Percentiles rank a stretch among this genome's conserved stretches.
phyloP scores from a whole-genome alignment of 2,888 invertebrate species.

The Dicranocentrus wangi region DNA sequence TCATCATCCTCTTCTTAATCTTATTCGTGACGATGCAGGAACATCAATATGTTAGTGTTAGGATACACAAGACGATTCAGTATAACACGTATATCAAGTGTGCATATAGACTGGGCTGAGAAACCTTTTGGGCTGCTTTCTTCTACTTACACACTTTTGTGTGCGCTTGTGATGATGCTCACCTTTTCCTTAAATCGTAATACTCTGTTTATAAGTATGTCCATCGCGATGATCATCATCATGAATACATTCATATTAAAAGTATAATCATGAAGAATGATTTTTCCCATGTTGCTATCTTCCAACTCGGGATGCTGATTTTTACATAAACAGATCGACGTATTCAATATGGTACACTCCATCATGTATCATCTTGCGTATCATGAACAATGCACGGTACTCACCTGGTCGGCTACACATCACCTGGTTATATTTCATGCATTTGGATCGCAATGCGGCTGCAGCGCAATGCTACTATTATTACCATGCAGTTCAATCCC shows the following conservation, averaged over 20 bases:
- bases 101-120: too few species aligned
- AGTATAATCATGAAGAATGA: slow-evolving; percentile 19
- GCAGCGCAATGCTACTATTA: not conserved
- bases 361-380: too few species aligned
- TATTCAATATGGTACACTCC: not conserved
- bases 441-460: too few species aligned
- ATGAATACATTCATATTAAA: slow-evolving; percentile 11
- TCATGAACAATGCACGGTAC: too few species aligned
- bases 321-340: slow-evolving; percentile 8
- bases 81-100: not conserved
- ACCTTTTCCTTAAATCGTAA: not conserved
- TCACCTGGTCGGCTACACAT: too few species aligned
- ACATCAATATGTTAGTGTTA: not conserved
- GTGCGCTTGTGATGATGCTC: not conserved
- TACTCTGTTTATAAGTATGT: not conserved
- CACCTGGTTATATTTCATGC: too few species aligned
- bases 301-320: not conserved
- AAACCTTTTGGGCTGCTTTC: not conserved
- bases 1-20: slow-evolving; percentile 1
- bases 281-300: slow-evolving; percentile 17
- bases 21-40: not conserved
- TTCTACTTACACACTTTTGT: not conserved
- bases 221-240: not conserved
- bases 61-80: too few species aligned
- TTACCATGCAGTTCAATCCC: not conserved